Conservation (phyloP, 1,140 invertebrate genomes). For the Bathynomus jamesi region DNA sequence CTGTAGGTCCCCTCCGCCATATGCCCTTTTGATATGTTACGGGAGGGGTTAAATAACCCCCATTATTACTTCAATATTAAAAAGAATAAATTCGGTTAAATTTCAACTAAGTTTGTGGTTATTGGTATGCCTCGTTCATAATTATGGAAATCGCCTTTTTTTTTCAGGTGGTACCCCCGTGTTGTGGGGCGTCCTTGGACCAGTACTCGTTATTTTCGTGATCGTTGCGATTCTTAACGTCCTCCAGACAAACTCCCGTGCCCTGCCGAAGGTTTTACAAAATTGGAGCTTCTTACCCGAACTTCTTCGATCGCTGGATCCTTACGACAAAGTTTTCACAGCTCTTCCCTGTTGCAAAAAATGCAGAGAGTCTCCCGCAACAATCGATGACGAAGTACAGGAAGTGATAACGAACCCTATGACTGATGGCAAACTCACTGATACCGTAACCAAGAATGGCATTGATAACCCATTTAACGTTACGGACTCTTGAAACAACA, state of each 20-base stretch:
- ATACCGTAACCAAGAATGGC: not conserved
- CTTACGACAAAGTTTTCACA: slow-evolving; percentile 39
- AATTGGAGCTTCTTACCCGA: slow-evolving; percentile 51
- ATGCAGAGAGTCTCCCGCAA: not conserved
- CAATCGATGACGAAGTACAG: not conserved
- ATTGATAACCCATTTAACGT: not conserved
- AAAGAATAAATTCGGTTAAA: not conserved
- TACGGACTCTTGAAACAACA: too few species aligned
- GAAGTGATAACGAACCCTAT: not conserved
- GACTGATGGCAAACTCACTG: too few species aligned
- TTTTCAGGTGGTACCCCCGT: slow-evolving; percentile 33
- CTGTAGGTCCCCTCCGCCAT: not conserved
- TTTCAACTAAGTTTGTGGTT: too few species aligned
- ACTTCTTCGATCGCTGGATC: slow-evolving; percentile 47
- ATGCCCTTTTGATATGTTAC: not conserved
- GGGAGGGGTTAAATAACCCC: not conserved
- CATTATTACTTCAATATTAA: not conserved
- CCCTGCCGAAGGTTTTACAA: slow-evolving; percentile 45
- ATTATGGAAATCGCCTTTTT: not conserved
- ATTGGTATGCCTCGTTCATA: too few species aligned
- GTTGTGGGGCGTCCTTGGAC: slow-evolving; percentile 26
- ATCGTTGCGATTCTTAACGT: slow-evolving; percentile 40
- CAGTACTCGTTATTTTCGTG: slow-evolving; percentile 38
- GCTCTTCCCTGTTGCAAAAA: slow-evolving; percentile 24
- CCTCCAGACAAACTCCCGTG: slow-evolving; percentile 44